Conservation (phyloP, 2,888 invertebrate genomes). For the Nesidiocoris tenuis region DNA sequence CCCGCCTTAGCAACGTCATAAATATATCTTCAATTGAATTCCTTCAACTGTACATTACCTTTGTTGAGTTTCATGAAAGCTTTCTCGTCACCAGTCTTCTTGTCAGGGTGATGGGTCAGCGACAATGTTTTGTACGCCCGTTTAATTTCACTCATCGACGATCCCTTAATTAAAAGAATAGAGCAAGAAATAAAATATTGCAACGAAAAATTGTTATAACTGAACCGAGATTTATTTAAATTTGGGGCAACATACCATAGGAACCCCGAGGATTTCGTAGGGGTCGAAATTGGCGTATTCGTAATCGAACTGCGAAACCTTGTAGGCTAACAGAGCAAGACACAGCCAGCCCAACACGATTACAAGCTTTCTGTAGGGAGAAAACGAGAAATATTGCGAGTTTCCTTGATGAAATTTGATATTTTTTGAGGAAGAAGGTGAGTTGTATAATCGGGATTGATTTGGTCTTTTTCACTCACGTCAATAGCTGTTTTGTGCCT, state of each 20-base stretch:
- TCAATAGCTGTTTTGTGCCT: slow-evolving; percentile 72
- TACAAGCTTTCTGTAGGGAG: slow-evolving; percentile 66
- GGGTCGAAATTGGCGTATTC: slow-evolving; percentile 99
- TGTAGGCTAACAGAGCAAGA: slow-evolving; percentile 78
- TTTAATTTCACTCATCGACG: slow-evolving; percentile 86
- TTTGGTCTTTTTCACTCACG: slow-evolving; percentile 58
- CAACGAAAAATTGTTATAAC: not conserved
- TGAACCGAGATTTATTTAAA: not conserved
- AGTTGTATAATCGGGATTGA: too few species aligned
- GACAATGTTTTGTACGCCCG: slow-evolving; percentile 93
- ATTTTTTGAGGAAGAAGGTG: too few species aligned
- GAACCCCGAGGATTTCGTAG: slow-evolving; percentile 89
- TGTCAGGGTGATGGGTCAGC: slow-evolving; percentile 93
- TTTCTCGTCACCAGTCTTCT: slow-evolving; percentile 94
- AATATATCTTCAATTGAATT: too few species aligned
- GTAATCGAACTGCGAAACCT: slow-evolving; percentile 94
- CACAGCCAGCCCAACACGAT: slow-evolving; percentile 81
- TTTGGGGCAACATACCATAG: slow-evolving; percentile 59
- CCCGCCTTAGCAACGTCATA: too few species aligned
- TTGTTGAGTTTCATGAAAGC: slow-evolving; percentile 97
- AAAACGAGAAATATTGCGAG: not conserved
- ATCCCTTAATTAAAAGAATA: slow-evolving; percentile 60
- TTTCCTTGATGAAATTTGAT: too few species aligned
- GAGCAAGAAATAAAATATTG: too few species aligned
- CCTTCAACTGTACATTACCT: too few species aligned